phyloP scores from a whole-genome alignment of 2,888 invertebrate species.

The Caenorhabditis sp. region DNA sequence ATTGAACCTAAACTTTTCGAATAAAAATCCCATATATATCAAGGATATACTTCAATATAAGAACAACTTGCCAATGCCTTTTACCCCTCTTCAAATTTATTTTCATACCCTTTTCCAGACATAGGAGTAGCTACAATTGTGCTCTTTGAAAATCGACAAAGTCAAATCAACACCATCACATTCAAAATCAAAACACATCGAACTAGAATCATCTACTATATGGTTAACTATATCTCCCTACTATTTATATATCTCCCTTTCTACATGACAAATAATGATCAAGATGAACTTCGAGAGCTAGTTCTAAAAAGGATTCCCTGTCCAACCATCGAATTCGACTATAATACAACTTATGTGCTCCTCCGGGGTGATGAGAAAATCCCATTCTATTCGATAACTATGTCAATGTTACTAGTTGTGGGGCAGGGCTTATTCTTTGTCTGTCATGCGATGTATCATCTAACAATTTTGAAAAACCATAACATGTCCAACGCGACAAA shows the following conservation, averaged over 20 bases:
- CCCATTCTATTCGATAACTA: conserved; percentile 11
- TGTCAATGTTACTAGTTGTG: not conserved
- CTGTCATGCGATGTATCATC: conserved; percentile 6
- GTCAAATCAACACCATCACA: conserved; percentile 22
- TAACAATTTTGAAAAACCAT: not conserved
- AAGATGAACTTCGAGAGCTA: not conserved
- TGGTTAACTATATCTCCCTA: not conserved
- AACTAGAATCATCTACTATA: conserved; percentile 7
- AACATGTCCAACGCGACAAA: conserved; percentile 2
- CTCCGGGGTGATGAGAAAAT: conserved; percentile 17
- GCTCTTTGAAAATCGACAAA: conserved; percentile 29
- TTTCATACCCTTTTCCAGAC: not conserved
- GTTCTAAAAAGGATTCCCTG: conserved; percentile 13
- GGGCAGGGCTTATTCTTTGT: conserved; percentile 10
- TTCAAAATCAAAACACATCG: conserved; percentile 9
- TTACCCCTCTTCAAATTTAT: not conserved
- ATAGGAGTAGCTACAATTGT: conserved; percentile 13
- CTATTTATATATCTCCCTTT: conserved; percentile 9
- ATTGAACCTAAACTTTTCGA: too few species aligned
- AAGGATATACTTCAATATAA: too few species aligned
- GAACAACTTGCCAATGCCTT: too few species aligned
- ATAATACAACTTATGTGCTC: not conserved
- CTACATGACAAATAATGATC: conserved; percentile 20
- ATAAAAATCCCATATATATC: too few species aligned
- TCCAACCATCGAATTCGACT: conserved; percentile 17